Base-by-base conservation (phyloP, 2,888 invertebrate genomes). In the Gonocerus acuteangulatus region DNA sequence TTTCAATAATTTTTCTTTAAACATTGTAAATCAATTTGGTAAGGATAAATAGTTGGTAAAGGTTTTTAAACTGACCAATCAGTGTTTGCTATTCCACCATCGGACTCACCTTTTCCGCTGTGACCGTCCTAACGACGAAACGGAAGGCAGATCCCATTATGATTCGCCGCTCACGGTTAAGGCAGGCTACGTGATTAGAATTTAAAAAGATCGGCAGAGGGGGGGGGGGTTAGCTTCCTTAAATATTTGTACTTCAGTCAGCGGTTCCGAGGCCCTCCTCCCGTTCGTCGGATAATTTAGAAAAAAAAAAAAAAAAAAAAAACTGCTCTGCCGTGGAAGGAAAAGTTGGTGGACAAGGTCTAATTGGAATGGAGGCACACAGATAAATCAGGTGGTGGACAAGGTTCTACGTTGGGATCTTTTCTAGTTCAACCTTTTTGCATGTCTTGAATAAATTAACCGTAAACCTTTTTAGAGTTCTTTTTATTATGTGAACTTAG, bases 201-300 rank as follows among this genome's bases (percentile, higher is more conserved):
- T 51, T 51, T 51, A 51, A 51, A 51, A 51, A 51, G 51, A 51
- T 51, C 18, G 32, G 1, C 32, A 51, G 51, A n/a, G 34, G 16
- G 42, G 42, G 16, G 34, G 16, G 42, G 42, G 16, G 36, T 3
- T 3, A 21, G 18, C 36, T 34, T 51, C 18, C 19, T 51, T 34
- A 51, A 51, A 51, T 51, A 51, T 51, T 51, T 51, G 51, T 32
- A 51, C 34, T 27, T 51, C 51, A 51, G 51, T 51, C 51, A 51
- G 51, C 51, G 34, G 51, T 32, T 51, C 32, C 32, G 34, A 19
- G 34, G 51, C 19, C 34, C 32, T 7, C 19, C 19, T 34, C 18
- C 2, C 13, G 19, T 13, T 42, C 4, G 11, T 19, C n/a, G 19
- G 34, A 34, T 51, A 51, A 36, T 34, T 34, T 34, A 51, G n/a